phyloP scores from a whole-genome alignment of 2,113 vertebrate species.

The Phrynocephalus versicolor region DNA sequence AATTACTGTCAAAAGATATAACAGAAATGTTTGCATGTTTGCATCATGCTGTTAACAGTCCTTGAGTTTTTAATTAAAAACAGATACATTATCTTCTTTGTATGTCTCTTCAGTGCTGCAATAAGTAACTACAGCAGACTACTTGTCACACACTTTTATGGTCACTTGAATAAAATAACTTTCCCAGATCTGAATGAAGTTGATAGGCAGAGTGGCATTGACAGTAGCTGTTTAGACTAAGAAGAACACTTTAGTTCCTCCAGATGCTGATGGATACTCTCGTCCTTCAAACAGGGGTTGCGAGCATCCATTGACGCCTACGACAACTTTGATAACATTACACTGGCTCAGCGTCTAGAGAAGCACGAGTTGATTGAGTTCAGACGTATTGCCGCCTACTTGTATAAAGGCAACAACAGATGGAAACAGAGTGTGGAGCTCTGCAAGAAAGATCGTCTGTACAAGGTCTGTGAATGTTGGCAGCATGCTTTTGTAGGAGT shows the following conservation, averaged over 20 bases:
- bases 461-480: slow-evolving; percentile 78
- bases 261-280: not conserved
- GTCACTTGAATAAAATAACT: too few relatives aligned
- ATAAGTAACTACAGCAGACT: not conserved
- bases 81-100: too few relatives aligned
- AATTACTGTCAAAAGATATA: too few relatives aligned
- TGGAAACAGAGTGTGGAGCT: slow-evolving; percentile 94
- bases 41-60: too few relatives aligned
- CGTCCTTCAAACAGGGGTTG: slow-evolving; percentile 76
- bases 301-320: slow-evolving; percentile 89
- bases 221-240: not conserved
- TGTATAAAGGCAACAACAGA: slow-evolving; percentile 89
- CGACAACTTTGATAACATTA: slow-evolving; percentile 90
- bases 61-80: too few relatives aligned
- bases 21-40: too few relatives aligned
- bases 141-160: not conserved
- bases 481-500: not conserved
- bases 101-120: not conserved
- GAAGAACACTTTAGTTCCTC: not conserved
- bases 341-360: slow-evolving; percentile 86
- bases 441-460: slow-evolving; percentile 91
- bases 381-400: slow-evolving; percentile 86
- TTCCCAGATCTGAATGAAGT: too few relatives aligned
- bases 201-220: too few relatives aligned
- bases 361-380: slow-evolving; percentile 91